Base-by-base conservation (phyloP, 35 echinoderm and acorn worm genomes). In the Strongylocentrotus purpuratus region DNA sequence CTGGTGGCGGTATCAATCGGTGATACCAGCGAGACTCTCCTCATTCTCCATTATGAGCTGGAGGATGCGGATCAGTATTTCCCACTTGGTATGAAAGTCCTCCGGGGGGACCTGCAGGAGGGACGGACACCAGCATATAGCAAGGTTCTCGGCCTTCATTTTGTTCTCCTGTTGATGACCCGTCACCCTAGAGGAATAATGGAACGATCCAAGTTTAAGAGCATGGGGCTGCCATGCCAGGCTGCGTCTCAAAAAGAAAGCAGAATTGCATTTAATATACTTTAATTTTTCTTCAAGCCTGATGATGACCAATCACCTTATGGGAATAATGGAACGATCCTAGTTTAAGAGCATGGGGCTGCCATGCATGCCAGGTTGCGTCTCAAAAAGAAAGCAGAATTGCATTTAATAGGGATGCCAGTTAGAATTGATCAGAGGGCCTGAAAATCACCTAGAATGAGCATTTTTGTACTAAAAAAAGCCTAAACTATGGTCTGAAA, bases 51-150 rank as follows among this genome's bases (percentile, higher is more conserved):
- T 48, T 14, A 93, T 48, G 9, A 48, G 45, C 17, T 31, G 32
- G 18, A 93, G 48, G 48, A 93, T 93, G 10, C 48, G 91, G 5
- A 45, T 93, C 46, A 93, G 48, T 9, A 55, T 93, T 8, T 22
- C 17, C 45, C 32, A 46, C 48, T 93, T 93, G 15, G 48, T 50
- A 32, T 93, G 91, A 11, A 93, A 50, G 91, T 47, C 91, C 46
- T 93, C 91, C 47, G 46, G 32, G 17, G 91, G 91, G 14, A 93
- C 31, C 13, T 97, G 96, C 7, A 97, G 94, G 33, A 99, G 87
- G 58, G 98, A 96, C 2, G 98, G 98, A 95, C 98, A 99, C 98
- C 98, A 99, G 48, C 98, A 99, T 58, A 96, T 96, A 7, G 98
- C 95, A 61, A 99, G 90, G 92, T 99, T 99, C 70, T 99, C 95